Evolutionary conservation across 2,113 vertebrate genomes (phyloP), one percentile per base, ranked within the genome.

Genomic region (Chloroceryle aenea): DNA sequence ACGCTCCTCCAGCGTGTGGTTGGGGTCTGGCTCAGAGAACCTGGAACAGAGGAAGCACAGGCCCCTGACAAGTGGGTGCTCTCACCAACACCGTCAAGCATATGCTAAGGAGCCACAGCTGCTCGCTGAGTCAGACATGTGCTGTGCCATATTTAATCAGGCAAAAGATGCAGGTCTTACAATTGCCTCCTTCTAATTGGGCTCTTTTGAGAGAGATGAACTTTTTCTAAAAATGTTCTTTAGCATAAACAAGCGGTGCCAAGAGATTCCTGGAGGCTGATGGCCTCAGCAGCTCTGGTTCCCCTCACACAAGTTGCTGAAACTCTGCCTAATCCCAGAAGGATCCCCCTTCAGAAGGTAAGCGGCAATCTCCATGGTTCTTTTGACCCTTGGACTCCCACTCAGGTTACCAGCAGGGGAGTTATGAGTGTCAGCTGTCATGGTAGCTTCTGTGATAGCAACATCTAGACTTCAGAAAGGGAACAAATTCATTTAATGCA

Each of bases 1-100:
- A 4, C 99, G 96, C 96, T 99, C 99, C 96, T 99, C 99, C 87
- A 99, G 93, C 2, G 99, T 99, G 96, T 99, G 99, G 91, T 98
- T 99, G 87, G 99, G 99, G 94, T 99, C 99, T 38, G 99, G 99
- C 97, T 99, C 99, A 5, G 98, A 98, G 96, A 99, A 99, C 96
- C 99, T 99, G 97, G 42, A 93, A 84, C 9, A 95, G 66, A 66
- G 36, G 43, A 95, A 76, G 88, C 40, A 97, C 62, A 95, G 38
- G 94, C 48, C 84, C 64, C 52, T 48, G 0, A 22, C 18, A 67
- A 81, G 32, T 11, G 48, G 55, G 38, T 69, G 64, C 72, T 90
- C 63, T 90, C 55, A 91, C 43, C 52, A 94, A 48, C 61, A 55
- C 27, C 27, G 38, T 18, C 64, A 75, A 55, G 67, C 22, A 76